Evolutionary conservation across 92 coral and sea anemone species (phyloP).

Genomic region (Porites divaricata): DNA sequence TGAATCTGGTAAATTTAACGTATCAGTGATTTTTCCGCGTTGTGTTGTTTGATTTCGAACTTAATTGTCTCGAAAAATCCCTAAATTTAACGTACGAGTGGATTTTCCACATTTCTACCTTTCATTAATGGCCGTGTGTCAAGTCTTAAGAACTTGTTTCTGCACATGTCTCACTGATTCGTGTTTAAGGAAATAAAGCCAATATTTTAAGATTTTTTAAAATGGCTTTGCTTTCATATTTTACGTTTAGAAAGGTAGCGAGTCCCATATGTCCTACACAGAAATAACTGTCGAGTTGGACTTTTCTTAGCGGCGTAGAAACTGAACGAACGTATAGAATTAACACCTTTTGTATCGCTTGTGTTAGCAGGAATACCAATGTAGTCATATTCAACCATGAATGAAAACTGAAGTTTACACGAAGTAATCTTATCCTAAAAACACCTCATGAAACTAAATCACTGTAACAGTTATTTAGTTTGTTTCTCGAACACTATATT

Average conservation of each 20-base stretch:
- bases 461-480: no score
- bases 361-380: conserved; percentile 23
- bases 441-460: neutral
- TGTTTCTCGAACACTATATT: no score
- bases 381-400: conserved; percentile 4
- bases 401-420: conserved; percentile 3
- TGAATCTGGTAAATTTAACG: neutral
- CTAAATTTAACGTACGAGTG: conserved; percentile 11
- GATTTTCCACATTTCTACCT: conserved; percentile 4
- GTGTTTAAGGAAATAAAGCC: neutral
- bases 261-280: neutral
- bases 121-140: neutral
- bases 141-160: neutral
- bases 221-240: no score
- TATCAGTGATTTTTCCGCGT: neutral
- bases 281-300: neutral
- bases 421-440: neutral
- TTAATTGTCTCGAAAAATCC: conserved; percentile 10
- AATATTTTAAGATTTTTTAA: neutral
- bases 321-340: conserved; percentile 4
- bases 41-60: neutral
- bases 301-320: conserved; percentile 34
- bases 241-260: no score
- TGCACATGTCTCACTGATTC: neutral
- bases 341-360: conserved; percentile 25